Percentiles rank a stretch among this genome's conserved stretches.
Evolutionary conservation across 2,888 invertebrate genomes (phyloP).

Genomic region (Steinernema carpocapsae): DNA sequence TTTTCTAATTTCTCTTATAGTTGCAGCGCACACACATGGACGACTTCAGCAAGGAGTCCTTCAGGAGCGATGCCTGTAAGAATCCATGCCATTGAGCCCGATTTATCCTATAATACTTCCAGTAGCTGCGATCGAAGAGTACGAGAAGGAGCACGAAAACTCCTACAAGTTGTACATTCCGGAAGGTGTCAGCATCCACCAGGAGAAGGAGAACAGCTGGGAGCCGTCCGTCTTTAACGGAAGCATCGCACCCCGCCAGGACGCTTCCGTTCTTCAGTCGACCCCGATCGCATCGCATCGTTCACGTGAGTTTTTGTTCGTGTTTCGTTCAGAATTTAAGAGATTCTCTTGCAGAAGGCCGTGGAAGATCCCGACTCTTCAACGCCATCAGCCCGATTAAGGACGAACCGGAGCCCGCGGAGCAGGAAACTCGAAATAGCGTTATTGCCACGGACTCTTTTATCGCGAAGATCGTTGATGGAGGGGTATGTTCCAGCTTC

Average conservation of each 20-base stretch:
- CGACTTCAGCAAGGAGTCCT: neutral
- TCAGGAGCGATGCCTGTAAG: conserved; percentile 6
- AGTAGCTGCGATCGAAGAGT: neutral
- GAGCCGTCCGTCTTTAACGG: neutral
- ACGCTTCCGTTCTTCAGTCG: neutral
- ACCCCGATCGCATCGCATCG: neutral
- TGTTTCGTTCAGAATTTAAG: neutral
- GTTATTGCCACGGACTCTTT: too few relatives aligned
- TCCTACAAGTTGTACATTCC: neutral
- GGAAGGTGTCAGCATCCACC: neutral
- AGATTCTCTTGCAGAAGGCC: neutral
- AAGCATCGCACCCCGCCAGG: neutral
- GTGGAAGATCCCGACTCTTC: neutral
- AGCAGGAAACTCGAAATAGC: too few relatives aligned
- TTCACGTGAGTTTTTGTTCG: neutral
- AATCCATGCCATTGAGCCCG: neutral
- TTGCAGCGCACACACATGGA: neutral
- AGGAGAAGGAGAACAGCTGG: conserved; percentile 3
- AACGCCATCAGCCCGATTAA: neutral
- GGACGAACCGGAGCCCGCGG: too few relatives aligned
- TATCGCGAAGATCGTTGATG: too few relatives aligned
- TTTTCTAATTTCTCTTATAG: too few relatives aligned
- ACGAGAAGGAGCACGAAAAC: neutral
- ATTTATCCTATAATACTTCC: neutral
- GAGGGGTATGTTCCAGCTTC: too few relatives aligned